phyloP scores from a whole-genome alignment of 1,140 invertebrate genomes.

The Eupeodes corollae region DNA sequence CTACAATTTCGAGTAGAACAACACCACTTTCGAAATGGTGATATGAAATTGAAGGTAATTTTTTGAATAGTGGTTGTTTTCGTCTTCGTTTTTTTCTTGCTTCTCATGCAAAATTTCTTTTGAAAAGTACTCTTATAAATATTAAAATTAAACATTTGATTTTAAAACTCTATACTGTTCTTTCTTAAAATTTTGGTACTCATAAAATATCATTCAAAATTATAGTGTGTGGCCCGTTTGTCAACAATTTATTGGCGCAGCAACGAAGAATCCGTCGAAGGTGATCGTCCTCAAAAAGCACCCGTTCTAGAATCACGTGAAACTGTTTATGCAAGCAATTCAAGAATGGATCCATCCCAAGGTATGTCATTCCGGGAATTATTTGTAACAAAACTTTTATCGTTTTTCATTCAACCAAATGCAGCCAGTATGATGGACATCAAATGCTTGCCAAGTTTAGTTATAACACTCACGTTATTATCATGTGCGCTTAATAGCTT shows the following conservation, averaged over 20 bases:
- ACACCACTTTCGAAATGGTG: constrained; percentile 53
- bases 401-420: constrained; percentile 35
- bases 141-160: no score
- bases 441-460: no score
- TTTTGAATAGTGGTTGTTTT: background rate
- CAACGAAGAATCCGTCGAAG: constrained; percentile 61
- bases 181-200: no score
- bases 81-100: background rate
- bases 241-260: constrained; percentile 58
- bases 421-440: constrained; percentile 33
- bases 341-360: constrained; percentile 46
- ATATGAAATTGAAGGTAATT: constrained; percentile 53
- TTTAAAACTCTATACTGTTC: no score
- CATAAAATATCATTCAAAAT: no score
- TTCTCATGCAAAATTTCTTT: background rate
- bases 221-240: constrained; percentile 56
- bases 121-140: no score
- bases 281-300: constrained; percentile 49
- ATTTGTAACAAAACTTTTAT: constrained; percentile 38
- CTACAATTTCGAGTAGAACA: constrained; percentile 52
- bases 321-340: constrained; percentile 38
- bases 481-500: no score
- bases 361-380: constrained; percentile 40
- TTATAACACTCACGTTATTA: no score
- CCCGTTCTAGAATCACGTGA: constrained; percentile 52